Base-by-base conservation (phyloP, 2,888 invertebrate genomes). In the Lithophane semibrunnea region DNA sequence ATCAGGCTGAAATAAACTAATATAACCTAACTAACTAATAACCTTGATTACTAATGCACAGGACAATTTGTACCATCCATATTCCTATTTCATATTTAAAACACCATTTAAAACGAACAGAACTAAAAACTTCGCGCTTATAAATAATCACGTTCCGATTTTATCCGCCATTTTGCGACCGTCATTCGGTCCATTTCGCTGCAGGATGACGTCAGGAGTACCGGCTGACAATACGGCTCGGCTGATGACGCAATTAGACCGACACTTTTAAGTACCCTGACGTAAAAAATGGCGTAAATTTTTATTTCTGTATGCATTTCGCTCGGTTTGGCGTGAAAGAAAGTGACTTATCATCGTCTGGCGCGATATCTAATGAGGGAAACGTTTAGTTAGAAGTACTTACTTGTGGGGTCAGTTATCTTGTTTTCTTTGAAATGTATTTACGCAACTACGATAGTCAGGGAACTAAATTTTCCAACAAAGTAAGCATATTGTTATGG, bases 161-260 rank as follows among this genome's bases (percentile, higher is more conserved):
- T 85, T 76, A 79, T 79, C 79, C 77, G 75, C 80, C 86, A 87
- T 86, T 87, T 86, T 84, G 74, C 63, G 70, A 74, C 70, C 72
- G 84, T 86, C 88, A 86, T 86, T 88, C 70, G 80, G 85, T 75
- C 75, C 83, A 82, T 79, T 86, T 86, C 78, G 78, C 68, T 77
- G 79, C 66, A 75, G 73, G 66, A 75, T 87, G 86, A 84, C 87
- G 88, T 84, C 84, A 86, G 75, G 67, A 88, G 88, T 87, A 65
- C 77, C 69, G 82, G 73, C 67, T 88, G 88, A 87, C 84, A 83
- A 84, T 82, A 81, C 83, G 82, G 47, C 72, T 87, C 60, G 79
- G 74, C 83, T 86, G 88, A 88, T 88, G 88, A 88, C 86, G 87
- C 87, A 88, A 88, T 88, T 87, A 88, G 67, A 82, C 74, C 73